phyloP scores from a whole-genome alignment of 2,888 invertebrate genomes.

The Tinea trinotella region DNA sequence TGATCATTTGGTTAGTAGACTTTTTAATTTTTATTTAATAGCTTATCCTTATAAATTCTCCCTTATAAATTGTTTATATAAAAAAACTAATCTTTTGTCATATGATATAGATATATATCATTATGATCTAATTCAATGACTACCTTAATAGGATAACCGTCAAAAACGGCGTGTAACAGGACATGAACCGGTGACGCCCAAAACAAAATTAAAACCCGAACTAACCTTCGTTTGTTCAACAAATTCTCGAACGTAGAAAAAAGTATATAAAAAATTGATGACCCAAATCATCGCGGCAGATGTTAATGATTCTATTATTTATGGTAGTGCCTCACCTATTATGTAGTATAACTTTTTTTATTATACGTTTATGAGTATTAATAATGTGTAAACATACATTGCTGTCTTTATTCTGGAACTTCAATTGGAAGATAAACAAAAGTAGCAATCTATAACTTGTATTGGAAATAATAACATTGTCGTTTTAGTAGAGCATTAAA shows the following conservation, averaged over 20 bases:
- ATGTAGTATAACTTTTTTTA: conserved; percentile 31
- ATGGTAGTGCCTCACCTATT: conserved; percentile 50
- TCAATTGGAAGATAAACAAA: too few species aligned
- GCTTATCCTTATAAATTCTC: background rate
- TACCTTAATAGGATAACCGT: conserved; percentile 48
- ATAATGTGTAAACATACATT: background rate
- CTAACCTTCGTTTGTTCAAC: conserved; percentile 30
- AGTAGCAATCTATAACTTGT: too few species aligned
- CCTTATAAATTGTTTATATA: conserved; percentile 18
- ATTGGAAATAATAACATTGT: too few species aligned
- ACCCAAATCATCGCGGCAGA: conserved; percentile 60
- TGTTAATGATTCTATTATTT: conserved; percentile 72
- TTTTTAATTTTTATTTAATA: conserved; percentile 49
- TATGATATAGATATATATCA: background rate
- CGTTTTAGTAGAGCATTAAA: too few species aligned
- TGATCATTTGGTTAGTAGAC: conserved; percentile 72
- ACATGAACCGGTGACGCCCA: conserved; percentile 50
- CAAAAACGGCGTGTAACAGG: conserved; percentile 35
- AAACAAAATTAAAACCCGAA: conserved; percentile 27
- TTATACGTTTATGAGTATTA: background rate
- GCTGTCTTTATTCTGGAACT: background rate
- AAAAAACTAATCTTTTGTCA: background rate
- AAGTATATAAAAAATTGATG: conserved; percentile 48
- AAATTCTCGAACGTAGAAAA: conserved; percentile 25
- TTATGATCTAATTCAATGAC: too few species aligned